Evolutionary conservation across 2,888 invertebrate species (phyloP).

Genomic region (Hydrotaea cyrtoneurina): DNA sequence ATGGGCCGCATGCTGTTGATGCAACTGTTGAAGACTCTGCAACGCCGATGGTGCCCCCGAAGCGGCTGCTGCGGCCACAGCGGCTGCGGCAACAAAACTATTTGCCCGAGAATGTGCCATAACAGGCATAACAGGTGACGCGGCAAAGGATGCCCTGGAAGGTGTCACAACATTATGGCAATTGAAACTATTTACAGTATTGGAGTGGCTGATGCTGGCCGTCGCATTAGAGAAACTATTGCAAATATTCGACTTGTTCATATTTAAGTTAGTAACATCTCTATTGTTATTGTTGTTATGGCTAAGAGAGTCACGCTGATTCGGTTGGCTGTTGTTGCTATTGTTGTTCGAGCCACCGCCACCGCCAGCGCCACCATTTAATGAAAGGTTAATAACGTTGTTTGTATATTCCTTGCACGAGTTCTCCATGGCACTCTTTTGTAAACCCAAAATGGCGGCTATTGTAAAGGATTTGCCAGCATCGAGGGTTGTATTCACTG

Average conservation of each 20-base stretch:
- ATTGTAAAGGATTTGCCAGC: constrained; percentile 91
- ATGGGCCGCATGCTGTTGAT: constrained; percentile 79
- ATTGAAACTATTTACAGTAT: constrained; percentile 77
- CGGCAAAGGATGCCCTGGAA: constrained; percentile 63
- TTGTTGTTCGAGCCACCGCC: constrained; percentile 67
- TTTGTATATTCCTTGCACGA: constrained; percentile 77
- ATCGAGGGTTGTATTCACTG: constrained; percentile 78
- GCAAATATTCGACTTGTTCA: constrained; percentile 65
- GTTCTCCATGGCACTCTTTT: constrained; percentile 79
- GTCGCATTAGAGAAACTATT: constrained; percentile 39
- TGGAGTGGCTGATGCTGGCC: constrained; percentile 53
- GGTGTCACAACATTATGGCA: constrained; percentile 76
- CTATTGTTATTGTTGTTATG: constrained; percentile 67
- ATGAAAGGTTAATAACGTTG: constrained; percentile 80
- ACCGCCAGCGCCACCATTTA: constrained; percentile 76
- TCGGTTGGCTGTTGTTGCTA: constrained; percentile 23
- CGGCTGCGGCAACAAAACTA: constrained; percentile 74
- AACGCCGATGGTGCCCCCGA: constrained; percentile 77
- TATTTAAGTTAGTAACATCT: constrained; percentile 65
- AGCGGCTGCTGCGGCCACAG: constrained; percentile 73
- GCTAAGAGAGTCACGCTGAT: constrained; percentile 44
- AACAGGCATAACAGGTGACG: constrained; percentile 60
- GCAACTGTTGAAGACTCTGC: constrained; percentile 80
- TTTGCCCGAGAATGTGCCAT: constrained; percentile 70
- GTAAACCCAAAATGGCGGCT: constrained; percentile 91